Evolutionary conservation across 2,888 invertebrate species (phyloP).

Genomic region (Rhodophaea formosa): DNA sequence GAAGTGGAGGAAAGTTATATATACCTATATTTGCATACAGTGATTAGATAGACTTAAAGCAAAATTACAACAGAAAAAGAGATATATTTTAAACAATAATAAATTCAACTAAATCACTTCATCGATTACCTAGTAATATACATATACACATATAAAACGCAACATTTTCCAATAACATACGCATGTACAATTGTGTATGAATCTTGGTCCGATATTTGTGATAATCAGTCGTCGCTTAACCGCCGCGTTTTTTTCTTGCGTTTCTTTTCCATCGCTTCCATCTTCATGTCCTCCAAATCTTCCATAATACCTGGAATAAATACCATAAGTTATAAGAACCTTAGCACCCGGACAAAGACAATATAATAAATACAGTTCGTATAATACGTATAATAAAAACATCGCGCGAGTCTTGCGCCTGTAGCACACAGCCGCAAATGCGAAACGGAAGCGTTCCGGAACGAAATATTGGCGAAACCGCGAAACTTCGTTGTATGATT

Average conservation of each 20-base stretch:
- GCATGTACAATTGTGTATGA: conserved; percentile 17
- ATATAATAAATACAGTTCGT: too few species aligned
- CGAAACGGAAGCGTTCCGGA: too few species aligned
- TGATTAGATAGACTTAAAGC: conserved; percentile 5
- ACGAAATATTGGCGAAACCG: too few species aligned
- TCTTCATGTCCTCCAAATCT: conserved; percentile 94
- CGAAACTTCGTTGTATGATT: too few species aligned
- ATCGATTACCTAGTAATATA: conserved; percentile 5
- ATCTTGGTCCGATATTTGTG: conserved; percentile 23
- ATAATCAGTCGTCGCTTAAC: conserved; percentile 60
- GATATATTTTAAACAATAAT: neutral
- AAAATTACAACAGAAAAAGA: conserved; percentile 13
- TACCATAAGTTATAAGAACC: too few species aligned
- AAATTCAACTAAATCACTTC: conserved; percentile 7
- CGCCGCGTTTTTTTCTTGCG: conserved; percentile 81
- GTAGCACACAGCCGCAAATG: too few species aligned
- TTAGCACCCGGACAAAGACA: too few species aligned
- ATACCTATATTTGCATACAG: neutral
- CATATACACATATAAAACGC: conserved; percentile 6
- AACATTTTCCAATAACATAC: conserved; percentile 19
- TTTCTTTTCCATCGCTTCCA: conserved; percentile 90
- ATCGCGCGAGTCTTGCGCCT: too few species aligned
- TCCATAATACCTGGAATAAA: conserved; percentile 87
- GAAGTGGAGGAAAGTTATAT: neutral
- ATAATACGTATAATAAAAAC: too few species aligned